Conservation (phyloP, 2,113 vertebrate genomes). For the Scytalopus superciliaris region DNA sequence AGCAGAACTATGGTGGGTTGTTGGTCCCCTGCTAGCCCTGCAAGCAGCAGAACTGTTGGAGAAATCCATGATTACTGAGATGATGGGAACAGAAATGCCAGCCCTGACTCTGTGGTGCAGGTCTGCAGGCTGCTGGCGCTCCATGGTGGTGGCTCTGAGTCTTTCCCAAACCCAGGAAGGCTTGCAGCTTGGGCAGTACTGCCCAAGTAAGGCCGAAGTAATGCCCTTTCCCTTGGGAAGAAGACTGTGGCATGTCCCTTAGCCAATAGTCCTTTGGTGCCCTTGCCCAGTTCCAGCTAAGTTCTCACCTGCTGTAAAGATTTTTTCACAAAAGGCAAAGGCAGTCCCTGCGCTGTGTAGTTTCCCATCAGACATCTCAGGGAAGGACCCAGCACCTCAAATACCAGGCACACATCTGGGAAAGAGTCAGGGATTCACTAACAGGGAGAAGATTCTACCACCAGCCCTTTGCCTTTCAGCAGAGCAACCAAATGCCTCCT, state of each 20-base stretch:
- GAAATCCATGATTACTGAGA: background rate
- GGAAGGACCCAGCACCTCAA: constrained; percentile 83
- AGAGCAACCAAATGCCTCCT: background rate
- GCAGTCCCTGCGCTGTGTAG: constrained; percentile 75
- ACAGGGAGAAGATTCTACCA: background rate
- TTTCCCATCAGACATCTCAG: constrained; percentile 76
- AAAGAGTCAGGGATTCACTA: constrained; percentile 48
- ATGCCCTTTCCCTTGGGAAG: background rate
- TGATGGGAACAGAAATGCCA: background rate
- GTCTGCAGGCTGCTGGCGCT: background rate
- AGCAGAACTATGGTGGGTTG: background rate
- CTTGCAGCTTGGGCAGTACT: background rate
- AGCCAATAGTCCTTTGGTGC: background rate
- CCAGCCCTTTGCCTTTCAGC: background rate
- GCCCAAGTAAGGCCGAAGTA: background rate
- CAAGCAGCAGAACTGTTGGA: background rate
- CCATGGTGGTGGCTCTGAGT: background rate
- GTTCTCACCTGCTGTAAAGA: constrained; percentile 79
- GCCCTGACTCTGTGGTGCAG: background rate
- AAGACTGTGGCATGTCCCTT: rapidly evolving
- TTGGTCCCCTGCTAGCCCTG: background rate
- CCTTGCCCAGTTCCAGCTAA: background rate
- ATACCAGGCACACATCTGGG: constrained; percentile 81
- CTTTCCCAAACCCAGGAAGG: background rate
- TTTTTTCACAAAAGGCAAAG: constrained; percentile 75